Conservation (phyloP, 2,888 invertebrate species). For the Amphipyra berbera region DNA sequence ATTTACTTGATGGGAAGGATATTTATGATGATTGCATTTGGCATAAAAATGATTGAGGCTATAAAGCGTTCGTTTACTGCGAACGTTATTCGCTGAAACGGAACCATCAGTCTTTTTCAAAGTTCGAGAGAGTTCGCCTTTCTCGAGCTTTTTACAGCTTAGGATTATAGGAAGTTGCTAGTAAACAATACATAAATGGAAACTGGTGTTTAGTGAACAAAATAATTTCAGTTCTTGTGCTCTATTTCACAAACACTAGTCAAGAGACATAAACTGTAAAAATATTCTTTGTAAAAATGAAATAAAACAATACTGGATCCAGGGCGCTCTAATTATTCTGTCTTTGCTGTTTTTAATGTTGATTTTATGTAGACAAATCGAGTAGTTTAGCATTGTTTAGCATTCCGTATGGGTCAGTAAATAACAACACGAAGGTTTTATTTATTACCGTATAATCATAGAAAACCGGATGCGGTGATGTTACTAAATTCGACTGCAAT, state of each 20-base stretch:
- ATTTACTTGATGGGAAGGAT: conserved; percentile 2
- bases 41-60: conserved; percentile 24
- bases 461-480: conserved; percentile 75
- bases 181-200: too few species aligned
- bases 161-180: too few species aligned
- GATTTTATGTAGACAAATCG: conserved; percentile 44
- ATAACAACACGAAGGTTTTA: conserved; percentile 62
- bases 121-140: background rate
- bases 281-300: conserved; percentile 5
- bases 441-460: conserved; percentile 65
- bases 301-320: conserved; percentile 21
- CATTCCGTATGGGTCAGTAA: conserved; percentile 63
- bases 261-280: conserved; percentile 1
- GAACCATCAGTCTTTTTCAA: conserved; percentile 17
- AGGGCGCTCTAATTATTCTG: conserved; percentile 36
- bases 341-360: conserved; percentile 23
- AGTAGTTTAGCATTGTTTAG: conserved; percentile 56
- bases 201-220: conserved; percentile 1
- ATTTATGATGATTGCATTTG: conserved; percentile 41
- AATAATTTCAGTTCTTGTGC: conserved; percentile 6
- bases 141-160: background rate
- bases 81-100: conserved; percentile 22
- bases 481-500: conserved; percentile 77
- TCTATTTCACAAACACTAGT: conserved; percentile 22
- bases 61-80: conserved; percentile 33